Evolutionary conservation across 2,113 vertebrate species (phyloP), one percentile per base, ranked within the genome.

Genomic region (Rhinolophus ferrumequinum): DNA sequence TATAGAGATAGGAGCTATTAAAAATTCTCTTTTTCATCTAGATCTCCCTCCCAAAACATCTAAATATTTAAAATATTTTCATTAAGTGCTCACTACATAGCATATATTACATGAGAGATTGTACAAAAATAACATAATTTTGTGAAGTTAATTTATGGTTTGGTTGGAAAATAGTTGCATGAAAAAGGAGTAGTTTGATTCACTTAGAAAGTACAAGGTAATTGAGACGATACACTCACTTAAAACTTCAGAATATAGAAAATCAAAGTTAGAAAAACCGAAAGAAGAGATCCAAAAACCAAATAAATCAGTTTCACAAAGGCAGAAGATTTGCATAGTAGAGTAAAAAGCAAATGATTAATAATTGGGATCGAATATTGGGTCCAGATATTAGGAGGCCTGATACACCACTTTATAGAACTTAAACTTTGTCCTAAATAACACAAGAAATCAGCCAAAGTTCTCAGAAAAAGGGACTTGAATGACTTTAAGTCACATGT

Each of bases 121-220:
- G 3, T 3, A 14, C 19, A 86, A 91, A 69, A 76, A 64, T 64
- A 72, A 81, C 72, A 69, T 92, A 47, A 62, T 70, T 50, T 64
- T 50, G 35, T 73, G 8, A 76, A 90, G 64, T 90, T 88, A 73
- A 72, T 87, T 79, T 75, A 67, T 81, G 21, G 54, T 96, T 64
- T 83, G 15, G 21, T 52, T 88, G 15, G 1, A 60, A 96, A 95
- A 70, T 15, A 87, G 33, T 64, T 72, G 77, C 16, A 94, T 18
- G 18, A 81, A 95, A 93, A 94, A 77, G 6, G 1, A 93, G 28
- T 22, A 88, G 33, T 7, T 75, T 22, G 87, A 58, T 90, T 95
- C 85, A 60, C 24, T 56, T 85, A 79, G 21, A 83, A 69, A 82
- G 6, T 44, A 0, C 8, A 83, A 96, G 26, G 2, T 4, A 84